Base-by-base conservation (phyloP, 2,888 invertebrate genomes). In the Luperina nickerlii region DNA sequence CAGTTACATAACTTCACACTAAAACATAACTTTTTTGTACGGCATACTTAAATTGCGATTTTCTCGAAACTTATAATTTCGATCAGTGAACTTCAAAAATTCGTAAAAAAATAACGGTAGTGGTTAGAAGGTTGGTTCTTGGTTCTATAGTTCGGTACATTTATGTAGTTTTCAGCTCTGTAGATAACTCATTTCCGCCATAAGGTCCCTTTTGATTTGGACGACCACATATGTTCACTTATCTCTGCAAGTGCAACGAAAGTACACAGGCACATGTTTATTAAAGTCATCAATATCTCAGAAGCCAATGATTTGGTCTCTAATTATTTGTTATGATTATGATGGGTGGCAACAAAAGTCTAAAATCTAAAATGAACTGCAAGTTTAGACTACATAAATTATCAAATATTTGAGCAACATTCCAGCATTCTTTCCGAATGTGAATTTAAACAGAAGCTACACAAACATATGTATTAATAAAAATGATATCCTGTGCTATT, bases 161-260 rank as follows among this genome's bases (percentile, higher is more conserved):
- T n/a, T n/a, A n/a, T n/a, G n/a, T n/a, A n/a, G n/a, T n/a, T n/a
- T n/a, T n/a, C n/a, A n/a, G n/a, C n/a, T n/a, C n/a, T n/a, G n/a
- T n/a, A n/a, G n/a, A n/a, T n/a, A n/a, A n/a, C n/a, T n/a, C n/a
- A n/a, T n/a, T n/a, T n/a, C n/a, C n/a, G n/a, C n/a, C n/a, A n/a
- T n/a, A n/a, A n/a, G n/a, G n/a, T n/a, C n/a, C n/a, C n/a, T n/a
- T n/a, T n/a, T n/a, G n/a, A n/a, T n/a, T n/a, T n/a, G n/a, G n/a
- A n/a, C n/a, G n/a, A n/a, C n/a, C n/a, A n/a, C n/a, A n/a, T 38
- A 62, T 75, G n/a, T n/a, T 60, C 66, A 74, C 65, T 60, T 74
- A 82, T 54, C 62, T 68, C 62, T 32, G 24, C 38, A 71, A 62
- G 32, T 68, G 63, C 32, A 18, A 72, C 20, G 48, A 77, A 57